Evolutionary conservation across 1,140 invertebrate species (phyloP).

Genomic region (Anthonomus grandis): DNA sequence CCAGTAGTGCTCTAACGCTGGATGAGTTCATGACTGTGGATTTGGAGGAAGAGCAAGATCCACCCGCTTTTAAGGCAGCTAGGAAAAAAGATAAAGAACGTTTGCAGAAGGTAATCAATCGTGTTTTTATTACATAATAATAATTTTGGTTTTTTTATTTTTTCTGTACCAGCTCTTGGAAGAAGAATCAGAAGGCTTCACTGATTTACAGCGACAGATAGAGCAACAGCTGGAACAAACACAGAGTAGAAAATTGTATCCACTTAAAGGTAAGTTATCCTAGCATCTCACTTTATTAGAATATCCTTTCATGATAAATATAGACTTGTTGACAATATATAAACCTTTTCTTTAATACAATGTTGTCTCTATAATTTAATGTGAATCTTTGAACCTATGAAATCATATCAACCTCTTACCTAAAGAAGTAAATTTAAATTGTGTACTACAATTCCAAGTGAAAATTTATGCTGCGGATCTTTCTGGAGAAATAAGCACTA

Average conservation of each 20-base stretch:
- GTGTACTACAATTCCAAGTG: too few species aligned
- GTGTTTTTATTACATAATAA: not conserved
- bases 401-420: too few species aligned
- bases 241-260: too few species aligned
- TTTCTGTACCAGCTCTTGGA: slow-evolving; percentile 52
- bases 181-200: slow-evolving; percentile 64
- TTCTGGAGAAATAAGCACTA: too few species aligned
- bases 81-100: slow-evolving; percentile 82
- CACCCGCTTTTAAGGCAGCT: slow-evolving; percentile 88
- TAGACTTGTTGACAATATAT: too few species aligned
- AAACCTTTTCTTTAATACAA: too few species aligned
- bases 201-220: slow-evolving; percentile 70
- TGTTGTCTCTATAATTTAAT: slow-evolving; percentile 40
- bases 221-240: slow-evolving; percentile 65
- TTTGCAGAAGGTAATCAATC: slow-evolving; percentile 61
- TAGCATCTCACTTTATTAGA: too few species aligned
- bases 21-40: slow-evolving; percentile 98
- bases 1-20: slow-evolving; percentile 83
- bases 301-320: too few species aligned
- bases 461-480: too few species aligned
- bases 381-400: too few species aligned
- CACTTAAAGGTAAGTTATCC: too few species aligned
- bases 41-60: slow-evolving; percentile 94
- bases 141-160: not conserved
- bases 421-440: too few species aligned